Evolutionary conservation across 2,797 vertebrate genomes (phyloP), one percentile per base, ranked within the genome.

Genomic region (Ctenosaura bakeri): DNA sequence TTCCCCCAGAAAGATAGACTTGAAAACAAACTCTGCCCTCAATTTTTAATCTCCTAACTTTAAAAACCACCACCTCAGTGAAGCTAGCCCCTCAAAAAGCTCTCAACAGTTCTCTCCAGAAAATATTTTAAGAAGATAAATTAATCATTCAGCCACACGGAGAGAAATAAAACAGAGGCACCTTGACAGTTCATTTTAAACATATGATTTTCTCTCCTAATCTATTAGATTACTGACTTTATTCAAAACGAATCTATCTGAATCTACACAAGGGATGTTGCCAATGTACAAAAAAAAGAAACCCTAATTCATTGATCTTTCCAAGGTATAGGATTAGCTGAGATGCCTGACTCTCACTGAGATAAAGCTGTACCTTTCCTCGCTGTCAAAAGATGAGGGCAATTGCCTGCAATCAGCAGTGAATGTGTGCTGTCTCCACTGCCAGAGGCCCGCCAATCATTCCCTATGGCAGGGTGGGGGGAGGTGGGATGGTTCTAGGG

Each of bases 361-460:
- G 97, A 98, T 97, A 98, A 97, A 97, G 96, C 97, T 92, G 96
- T 95, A 97, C 97, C 97, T 97, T 97, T 97, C 95, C 97, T 92
- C 96, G 94, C 96, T 93, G 94, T 96, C 97, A 96, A 94, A 97
- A 96, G 97, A 98, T 89, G 95, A 97, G 98, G 96, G 96, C 98
- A 98, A 98, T 96, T 97, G 98, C 97, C 96, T 80, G 95, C 97
- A 98, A 98, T 98, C 97, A 97, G 97, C 93, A 84, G 91, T 96
- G 96, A 98, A 97, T 96, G 95, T 91, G 91, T 94, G 92, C 97
- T 88, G 91, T 94, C 88, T 87, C 93, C 54, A 83, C 96, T 95
- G 97, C 97, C 97, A 98, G 97, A 95, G 96, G 96, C 97, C 98
- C 97, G 98, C 97, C 98, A 98, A 97, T 98, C 98, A 98, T 89